Evolutionary conservation across 1,140 invertebrate genomes (phyloP).

Genomic region (Eufriesea mexicana): DNA sequence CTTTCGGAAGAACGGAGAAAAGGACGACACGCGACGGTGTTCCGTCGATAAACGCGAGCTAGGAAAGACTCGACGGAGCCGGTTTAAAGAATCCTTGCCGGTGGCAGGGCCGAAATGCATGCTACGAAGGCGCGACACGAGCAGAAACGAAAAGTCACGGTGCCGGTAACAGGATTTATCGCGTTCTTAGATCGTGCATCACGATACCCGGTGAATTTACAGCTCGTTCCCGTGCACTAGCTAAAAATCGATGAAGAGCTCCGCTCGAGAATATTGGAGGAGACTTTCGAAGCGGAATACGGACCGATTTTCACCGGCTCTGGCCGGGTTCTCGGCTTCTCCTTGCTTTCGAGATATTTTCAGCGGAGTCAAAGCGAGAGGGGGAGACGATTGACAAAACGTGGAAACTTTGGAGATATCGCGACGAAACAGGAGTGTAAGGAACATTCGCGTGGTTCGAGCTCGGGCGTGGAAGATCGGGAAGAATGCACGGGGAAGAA

Average conservation of each 20-base stretch:
- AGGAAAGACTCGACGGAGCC: neutral
- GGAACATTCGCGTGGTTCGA: neutral
- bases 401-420: neutral
- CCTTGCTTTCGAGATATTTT: neutral
- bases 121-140: slow-evolving; percentile 56
- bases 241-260: slow-evolving; percentile 60
- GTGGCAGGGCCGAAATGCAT: slow-evolving; percentile 34
- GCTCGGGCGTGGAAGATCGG: neutral
- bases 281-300: slow-evolving; percentile 42
- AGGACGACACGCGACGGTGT: neutral
- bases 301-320: neutral
- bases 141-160: slow-evolving; percentile 64
- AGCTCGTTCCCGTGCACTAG: slow-evolving; percentile 53
- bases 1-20: neutral
- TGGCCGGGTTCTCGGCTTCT: neutral
- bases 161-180: slow-evolving; percentile 65
- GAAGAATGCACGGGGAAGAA: neutral
- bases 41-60: neutral
- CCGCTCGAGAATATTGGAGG: slow-evolving; percentile 51
- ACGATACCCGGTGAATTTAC: slow-evolving; percentile 66
- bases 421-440: neutral
- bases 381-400: slow-evolving; percentile 46
- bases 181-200: slow-evolving; percentile 67
- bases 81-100: slow-evolving; percentile 12
- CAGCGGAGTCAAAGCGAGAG: neutral